Evolutionary conservation across 2,888 invertebrate species (phyloP).

Genomic region (Notodonta dromedarius): DNA sequence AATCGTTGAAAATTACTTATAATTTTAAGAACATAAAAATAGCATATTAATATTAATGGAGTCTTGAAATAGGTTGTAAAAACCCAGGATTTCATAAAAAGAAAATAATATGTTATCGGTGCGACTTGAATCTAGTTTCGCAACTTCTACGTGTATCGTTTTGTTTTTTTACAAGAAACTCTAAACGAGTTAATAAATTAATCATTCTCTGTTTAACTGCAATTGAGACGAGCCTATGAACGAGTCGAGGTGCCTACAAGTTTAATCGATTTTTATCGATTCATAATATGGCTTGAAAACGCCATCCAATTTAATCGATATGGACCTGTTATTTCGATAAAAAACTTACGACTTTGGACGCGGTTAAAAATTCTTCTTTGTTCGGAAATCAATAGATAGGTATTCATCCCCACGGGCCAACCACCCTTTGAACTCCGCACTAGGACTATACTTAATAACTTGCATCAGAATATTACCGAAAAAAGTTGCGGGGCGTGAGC

Average conservation of each 20-base stretch:
- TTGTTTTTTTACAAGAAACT: neutral
- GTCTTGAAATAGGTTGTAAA: neutral
- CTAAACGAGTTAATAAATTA: neutral
- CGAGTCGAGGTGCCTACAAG: neutral
- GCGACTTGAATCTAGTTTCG: neutral
- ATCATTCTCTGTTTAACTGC: neutral
- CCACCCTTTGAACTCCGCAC: no score
- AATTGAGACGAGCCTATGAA: neutral
- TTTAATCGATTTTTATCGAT: no score
- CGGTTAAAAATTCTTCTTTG: no score
- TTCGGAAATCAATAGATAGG: no score
- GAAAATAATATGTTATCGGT: neutral
- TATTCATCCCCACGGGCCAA: no score
- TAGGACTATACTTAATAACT: no score
- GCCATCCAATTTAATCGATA: no score
- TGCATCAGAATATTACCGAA: no score
- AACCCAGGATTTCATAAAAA: neutral
- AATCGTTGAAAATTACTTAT: neutral
- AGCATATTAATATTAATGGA: neutral
- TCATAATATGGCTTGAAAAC: no score
- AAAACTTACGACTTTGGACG: no score
- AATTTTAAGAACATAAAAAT: constrained; percentile 1
- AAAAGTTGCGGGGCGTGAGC: no score
- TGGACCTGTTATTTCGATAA: no score
- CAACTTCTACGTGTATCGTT: neutral